Percentiles rank a stretch among this genome's conserved stretches.
phyloP scores from a whole-genome alignment of 1,140 invertebrate species.

The Drosophila gunungcola region DNA sequence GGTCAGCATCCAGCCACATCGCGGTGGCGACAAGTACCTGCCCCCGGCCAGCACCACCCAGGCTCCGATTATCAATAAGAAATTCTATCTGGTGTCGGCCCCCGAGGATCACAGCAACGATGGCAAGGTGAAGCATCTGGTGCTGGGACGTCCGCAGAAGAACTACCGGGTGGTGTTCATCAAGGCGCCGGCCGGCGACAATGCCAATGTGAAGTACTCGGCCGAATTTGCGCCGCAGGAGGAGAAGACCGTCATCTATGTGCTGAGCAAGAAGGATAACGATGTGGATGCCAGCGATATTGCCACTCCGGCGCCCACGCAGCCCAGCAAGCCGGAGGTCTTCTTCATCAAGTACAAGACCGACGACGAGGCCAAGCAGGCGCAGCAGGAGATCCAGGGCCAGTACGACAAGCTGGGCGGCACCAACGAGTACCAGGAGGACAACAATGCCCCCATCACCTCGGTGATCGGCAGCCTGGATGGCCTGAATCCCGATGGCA shows the following conservation, averaged over 20 bases:
- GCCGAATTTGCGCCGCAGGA: constrained; percentile 86
- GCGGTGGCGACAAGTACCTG: constrained; percentile 79
- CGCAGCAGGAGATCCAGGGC: constrained; percentile 82
- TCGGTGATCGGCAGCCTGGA: constrained; percentile 80
- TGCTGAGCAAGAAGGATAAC: constrained; percentile 91
- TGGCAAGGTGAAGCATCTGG: constrained; percentile 74
- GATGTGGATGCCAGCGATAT: constrained; percentile 87
- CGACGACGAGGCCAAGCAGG: constrained; percentile 86
- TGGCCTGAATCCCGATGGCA: constrained; percentile 77
- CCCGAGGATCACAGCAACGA: constrained; percentile 77
- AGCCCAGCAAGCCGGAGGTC: constrained; percentile 90
- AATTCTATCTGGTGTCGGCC: constrained; percentile 81
- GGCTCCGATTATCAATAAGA: constrained; percentile 79
- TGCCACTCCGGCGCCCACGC: constrained; percentile 90
- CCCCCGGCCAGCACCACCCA: constrained; percentile 73
- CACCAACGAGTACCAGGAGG: constrained; percentile 79
- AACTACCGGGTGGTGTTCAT: constrained; percentile 95
- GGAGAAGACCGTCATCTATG: constrained; percentile 94
- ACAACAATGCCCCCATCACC: constrained; percentile 74
- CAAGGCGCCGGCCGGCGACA: constrained; percentile 91
- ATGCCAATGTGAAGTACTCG: constrained; percentile 85
- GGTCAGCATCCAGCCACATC: constrained; percentile 47
- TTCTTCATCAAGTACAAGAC: constrained; percentile 92
- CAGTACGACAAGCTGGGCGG: constrained; percentile 83
- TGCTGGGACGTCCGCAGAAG: constrained; percentile 88